These are phyloP conservation scores for Syrmaticus mikado DNA, from an alignment of 2,113 vertebrate species.

Conservation along the genomic window DNA sequence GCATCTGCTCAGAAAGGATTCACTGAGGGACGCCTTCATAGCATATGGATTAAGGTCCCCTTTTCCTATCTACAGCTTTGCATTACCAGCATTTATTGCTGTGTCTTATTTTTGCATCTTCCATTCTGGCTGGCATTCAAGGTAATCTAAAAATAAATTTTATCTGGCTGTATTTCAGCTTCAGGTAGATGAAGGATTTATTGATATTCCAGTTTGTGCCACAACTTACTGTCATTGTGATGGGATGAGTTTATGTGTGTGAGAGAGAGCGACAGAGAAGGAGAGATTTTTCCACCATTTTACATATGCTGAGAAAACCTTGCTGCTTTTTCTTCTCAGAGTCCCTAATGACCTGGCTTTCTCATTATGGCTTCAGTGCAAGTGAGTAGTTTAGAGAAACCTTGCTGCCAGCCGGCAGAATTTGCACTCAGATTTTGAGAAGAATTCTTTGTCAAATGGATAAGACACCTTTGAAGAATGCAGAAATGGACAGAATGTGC, in stretches of 20 bases:
- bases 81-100: conserved; percentile 69
- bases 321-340: conserved; percentile 35
- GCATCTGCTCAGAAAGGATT: conserved; percentile 15
- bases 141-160: conserved; percentile 47
- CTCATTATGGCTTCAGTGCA: background rate
- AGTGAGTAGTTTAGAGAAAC: rapidly evolving
- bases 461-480: background rate
- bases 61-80: background rate
- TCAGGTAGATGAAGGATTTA: conserved; percentile 72
- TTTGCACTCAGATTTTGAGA: background rate
- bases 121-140: conserved; percentile 80
- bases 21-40: background rate
- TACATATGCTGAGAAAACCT: conserved; percentile 15
- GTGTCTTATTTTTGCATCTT: conserved; percentile 79
- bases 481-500: background rate
- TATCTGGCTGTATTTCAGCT: conserved; percentile 64
- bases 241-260: background rate
- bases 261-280: background rate
- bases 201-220: conserved; percentile 71
- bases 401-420: background rate
- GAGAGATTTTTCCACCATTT: background rate
- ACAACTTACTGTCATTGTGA: conserved; percentile 59
- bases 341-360: conserved; percentile 1
- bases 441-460: background rate
- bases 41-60: conserved; percentile 28